Evolutionary conservation across 2,888 invertebrate species (phyloP), one percentile per base, ranked within the genome.

Genomic region (Polymixis flavicincta): DNA sequence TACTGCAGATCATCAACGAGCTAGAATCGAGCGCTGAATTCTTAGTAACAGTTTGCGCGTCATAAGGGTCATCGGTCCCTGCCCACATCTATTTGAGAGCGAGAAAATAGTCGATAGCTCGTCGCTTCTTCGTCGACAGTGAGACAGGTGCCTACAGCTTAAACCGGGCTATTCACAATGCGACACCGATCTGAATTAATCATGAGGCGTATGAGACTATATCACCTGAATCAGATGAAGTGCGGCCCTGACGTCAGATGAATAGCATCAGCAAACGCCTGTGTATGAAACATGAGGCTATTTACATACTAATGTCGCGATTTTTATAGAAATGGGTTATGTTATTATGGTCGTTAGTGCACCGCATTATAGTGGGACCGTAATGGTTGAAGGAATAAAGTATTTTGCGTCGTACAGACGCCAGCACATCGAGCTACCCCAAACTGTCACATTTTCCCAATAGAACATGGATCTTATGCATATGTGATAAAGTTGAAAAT

Each of bases 201-300:
- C 86, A 89, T 88, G 88, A 88, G 86, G 13, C 75, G 75, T 84
- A 84, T 75, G 80, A 80, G 78, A 88, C 83, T 82, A 84, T 83
- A 74, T 76, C 74, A 80, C 80, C 78, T 83, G 81, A 80, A 80
- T 66, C 69, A 81, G 82, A 84, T 84, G 82, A 86, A 87, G 70
- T 68, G 69, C 55, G 61, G 52, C 66, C n/a, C 9, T 67, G 71
- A 14, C 77, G 57, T 42, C 68, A 65, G 60, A 79, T 70, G 80
- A 78, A 82, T 79, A 4, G 65, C 64, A 73, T 64, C 67, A 57
- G 59, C 55, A 61, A 71, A 74, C 61, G 61, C 22, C 42, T 54
- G 28, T 60, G 54, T 59, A 28, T 61, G n/a, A 61, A 50, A 81
- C 55, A 52, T 76, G 61, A 55, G 13, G 17, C 52, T 52, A 73